phyloP scores from a whole-genome alignment of 2,888 invertebrate species.

The Hololepta plana region DNA sequence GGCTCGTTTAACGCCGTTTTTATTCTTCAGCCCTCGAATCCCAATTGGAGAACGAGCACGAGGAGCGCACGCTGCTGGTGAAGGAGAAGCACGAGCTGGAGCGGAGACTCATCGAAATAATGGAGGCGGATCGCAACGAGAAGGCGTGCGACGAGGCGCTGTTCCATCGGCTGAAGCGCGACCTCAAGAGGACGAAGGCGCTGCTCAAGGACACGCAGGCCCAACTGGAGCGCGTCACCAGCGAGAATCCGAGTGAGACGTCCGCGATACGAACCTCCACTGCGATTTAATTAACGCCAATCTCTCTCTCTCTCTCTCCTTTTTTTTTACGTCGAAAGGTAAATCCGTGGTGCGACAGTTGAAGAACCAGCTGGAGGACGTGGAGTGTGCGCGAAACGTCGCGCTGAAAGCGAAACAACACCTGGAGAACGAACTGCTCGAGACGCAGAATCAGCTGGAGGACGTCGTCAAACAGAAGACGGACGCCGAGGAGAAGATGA shows the following conservation, averaged over 20 bases:
- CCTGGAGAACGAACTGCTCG: constrained; percentile 72
- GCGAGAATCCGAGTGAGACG: constrained; percentile 70
- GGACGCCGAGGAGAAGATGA: constrained; percentile 68
- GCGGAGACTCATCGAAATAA: constrained; percentile 61
- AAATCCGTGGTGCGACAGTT: constrained; percentile 30
- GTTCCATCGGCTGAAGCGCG: constrained; percentile 59
- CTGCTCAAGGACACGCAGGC: constrained; percentile 81
- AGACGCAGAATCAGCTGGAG: constrained; percentile 66
- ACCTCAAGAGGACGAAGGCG: constrained; percentile 78
- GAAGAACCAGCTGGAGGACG: constrained; percentile 64
- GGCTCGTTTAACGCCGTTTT: no score
- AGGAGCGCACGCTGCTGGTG: constrained; percentile 68
- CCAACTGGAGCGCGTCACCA: constrained; percentile 75
- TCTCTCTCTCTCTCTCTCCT: no score
- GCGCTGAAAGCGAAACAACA: constrained; percentile 76
- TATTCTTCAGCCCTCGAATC: constrained; percentile 76
- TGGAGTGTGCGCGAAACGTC: constrained; percentile 67
- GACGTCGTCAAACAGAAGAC: constrained; percentile 59
- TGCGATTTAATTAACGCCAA: no score
- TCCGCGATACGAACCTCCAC: no score
- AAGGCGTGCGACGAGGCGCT: constrained; percentile 54
- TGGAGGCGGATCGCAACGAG: constrained; percentile 58
- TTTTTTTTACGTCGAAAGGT: no score
- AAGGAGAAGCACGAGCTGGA: constrained; percentile 87
- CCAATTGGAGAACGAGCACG: constrained; percentile 85